These are phyloP conservation scores for Drosophila subobscura DNA, from an alignment of 1,140 invertebrate genomes.

Conservation along the genomic window DNA sequence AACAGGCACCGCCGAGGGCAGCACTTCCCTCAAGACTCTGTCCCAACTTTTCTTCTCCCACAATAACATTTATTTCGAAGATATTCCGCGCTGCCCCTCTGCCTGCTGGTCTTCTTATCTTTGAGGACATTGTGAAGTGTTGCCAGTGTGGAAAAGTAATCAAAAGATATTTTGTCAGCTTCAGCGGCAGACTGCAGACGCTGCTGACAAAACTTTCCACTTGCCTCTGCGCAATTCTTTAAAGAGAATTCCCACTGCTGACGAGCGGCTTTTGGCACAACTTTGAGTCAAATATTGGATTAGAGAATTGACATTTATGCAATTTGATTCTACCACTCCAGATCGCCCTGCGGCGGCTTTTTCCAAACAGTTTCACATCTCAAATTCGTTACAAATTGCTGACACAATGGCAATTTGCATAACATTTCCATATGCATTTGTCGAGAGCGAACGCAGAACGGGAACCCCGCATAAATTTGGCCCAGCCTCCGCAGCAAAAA, in stretches of 20 bases:
- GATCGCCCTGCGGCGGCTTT: conserved; percentile 38
- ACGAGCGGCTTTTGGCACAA: conserved; percentile 3
- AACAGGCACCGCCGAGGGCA: conserved; percentile 50
- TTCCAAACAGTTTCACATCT: conserved; percentile 62
- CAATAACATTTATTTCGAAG: conserved; percentile 79
- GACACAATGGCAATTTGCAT: conserved; percentile 75
- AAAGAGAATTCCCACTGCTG: conserved; percentile 1
- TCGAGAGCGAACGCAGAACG: conserved; percentile 30
- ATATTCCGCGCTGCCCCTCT: conserved; percentile 52
- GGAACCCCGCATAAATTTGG: conserved; percentile 46
- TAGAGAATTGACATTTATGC: conserved; percentile 77
- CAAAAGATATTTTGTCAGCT: conserved; percentile 79
- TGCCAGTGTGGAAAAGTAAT: conserved; percentile 73
- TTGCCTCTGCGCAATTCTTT: conserved; percentile 40
- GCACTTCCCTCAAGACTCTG: conserved; percentile 28
- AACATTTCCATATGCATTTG: conserved; percentile 75
- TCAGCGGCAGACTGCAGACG: conserved; percentile 48
- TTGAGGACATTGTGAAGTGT: conserved; percentile 56
- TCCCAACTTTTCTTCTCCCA: conserved; percentile 63
- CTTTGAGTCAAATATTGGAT: conserved; percentile 52
- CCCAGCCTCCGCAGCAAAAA: conserved; percentile 16
- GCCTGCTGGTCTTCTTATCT: conserved; percentile 1
- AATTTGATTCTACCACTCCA: conserved; percentile 66
- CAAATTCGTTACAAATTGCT: conserved; percentile 78
- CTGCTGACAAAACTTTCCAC: conserved; percentile 24